Percentiles rank a stretch among this genome's conserved stretches.
phyloP scores from a whole-genome alignment of 2,797 vertebrate genomes.

The Epinephelus malabaricus region DNA sequence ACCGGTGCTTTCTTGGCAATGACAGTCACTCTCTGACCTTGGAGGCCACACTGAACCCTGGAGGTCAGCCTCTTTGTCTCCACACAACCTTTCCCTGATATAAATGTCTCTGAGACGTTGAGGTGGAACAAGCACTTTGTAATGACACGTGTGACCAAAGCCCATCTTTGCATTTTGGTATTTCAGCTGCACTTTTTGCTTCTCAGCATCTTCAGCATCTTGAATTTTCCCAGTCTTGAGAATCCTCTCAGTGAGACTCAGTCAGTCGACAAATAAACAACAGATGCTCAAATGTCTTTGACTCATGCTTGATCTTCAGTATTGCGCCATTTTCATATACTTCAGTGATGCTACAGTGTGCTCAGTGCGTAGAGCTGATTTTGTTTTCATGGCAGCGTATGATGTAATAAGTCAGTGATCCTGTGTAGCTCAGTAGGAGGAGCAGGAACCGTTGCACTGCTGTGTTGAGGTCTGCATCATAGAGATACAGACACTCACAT shows the following conservation, averaged over 20 bases:
- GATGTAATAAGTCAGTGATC: conserved; percentile 66
- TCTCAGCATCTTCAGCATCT: conserved; percentile 36
- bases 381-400: conserved; percentile 64
- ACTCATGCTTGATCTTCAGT: conserved; percentile 72
- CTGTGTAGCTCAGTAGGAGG: conserved; percentile 53
- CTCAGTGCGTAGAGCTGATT: conserved; percentile 27
- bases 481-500: conserved; percentile 8
- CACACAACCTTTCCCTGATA: neutral
- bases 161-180: neutral
- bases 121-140: neutral
- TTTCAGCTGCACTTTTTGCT: conserved; percentile 37
- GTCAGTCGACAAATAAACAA: conserved; percentile 74
- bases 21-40: conserved; percentile 43
- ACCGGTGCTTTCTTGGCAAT: conserved; percentile 68
- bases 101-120: neutral
- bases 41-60: conserved; percentile 29
- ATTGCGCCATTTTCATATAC: conserved; percentile 64
- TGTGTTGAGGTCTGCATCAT: conserved; percentile 47
- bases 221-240: conserved; percentile 59
- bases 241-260: conserved; percentile 68
- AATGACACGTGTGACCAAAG: neutral
- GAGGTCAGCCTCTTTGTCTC: conserved; percentile 16
- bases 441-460: conserved; percentile 46
- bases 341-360: conserved; percentile 49
- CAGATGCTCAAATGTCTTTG: conserved; percentile 83